Evolutionary conservation across 2,888 invertebrate species (phyloP).

Genomic region (Brenthis daphne): DNA sequence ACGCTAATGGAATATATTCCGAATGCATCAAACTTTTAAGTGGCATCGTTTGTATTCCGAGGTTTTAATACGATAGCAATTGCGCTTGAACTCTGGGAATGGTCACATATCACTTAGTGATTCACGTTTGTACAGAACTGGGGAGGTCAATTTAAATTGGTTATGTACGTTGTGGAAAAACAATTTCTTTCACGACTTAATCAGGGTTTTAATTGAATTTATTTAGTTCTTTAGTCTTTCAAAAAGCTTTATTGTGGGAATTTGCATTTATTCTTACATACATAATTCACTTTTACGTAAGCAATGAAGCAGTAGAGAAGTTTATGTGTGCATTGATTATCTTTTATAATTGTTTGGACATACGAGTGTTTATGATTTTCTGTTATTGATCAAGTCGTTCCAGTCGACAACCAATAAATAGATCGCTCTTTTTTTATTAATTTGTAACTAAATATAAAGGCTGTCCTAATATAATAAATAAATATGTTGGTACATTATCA

Average conservation of each 20-base stretch:
- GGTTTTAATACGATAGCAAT: constrained; percentile 48
- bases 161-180: constrained; percentile 47
- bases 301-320: no score
- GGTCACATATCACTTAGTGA: constrained; percentile 36
- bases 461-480: no score
- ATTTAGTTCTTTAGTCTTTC: constrained; percentile 36
- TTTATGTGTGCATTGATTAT: no score
- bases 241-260: background rate
- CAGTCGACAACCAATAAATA: no score
- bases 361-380: no score
- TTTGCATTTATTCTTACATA: no score
- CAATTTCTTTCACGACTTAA: constrained; percentile 70
- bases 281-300: no score
- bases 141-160: constrained; percentile 50
- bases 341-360: no score
- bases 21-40: constrained; percentile 76
- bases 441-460: no score
- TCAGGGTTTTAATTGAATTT: constrained; percentile 73
- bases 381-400: no score
- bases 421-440: no score
- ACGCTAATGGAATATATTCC: constrained; percentile 74
- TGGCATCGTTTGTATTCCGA: constrained; percentile 72
- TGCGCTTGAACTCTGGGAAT: constrained; percentile 42
- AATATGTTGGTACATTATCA: no score
- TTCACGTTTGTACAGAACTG: constrained; percentile 36